Conservation (phyloP, 1,140 invertebrate species). For the Drosophila sechellia region DNA sequence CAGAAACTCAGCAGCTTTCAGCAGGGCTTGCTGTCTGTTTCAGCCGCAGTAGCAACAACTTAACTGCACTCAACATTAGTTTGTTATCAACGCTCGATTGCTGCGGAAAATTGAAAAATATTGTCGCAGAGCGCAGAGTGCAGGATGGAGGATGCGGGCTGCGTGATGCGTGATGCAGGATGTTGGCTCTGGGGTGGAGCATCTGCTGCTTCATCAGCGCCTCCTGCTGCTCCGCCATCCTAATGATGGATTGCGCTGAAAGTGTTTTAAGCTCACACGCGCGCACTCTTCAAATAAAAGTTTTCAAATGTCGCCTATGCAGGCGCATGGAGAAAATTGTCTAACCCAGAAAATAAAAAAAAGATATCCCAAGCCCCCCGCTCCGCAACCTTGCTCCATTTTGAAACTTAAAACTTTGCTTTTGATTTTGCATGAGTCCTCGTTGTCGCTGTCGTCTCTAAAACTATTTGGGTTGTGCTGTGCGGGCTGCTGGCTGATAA, state of each 20-base stretch:
- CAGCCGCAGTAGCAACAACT: slow-evolving; percentile 31
- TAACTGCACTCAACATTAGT: slow-evolving; percentile 73
- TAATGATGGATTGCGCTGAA: slow-evolving; percentile 76
- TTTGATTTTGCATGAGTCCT: slow-evolving; percentile 70
- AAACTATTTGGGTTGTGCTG: slow-evolving; percentile 57
- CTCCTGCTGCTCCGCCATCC: slow-evolving; percentile 22
- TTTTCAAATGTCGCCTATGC: slow-evolving; percentile 68
- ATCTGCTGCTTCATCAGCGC: slow-evolving; percentile 24
- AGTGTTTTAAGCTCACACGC: slow-evolving; percentile 72
- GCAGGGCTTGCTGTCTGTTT: slow-evolving; percentile 29
- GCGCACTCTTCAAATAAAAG: slow-evolving; percentile 58
- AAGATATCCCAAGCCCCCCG: not conserved
- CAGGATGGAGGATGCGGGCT: slow-evolving; percentile 32
- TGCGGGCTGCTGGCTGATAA: slow-evolving; percentile 56
- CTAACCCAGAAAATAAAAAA: slow-evolving; percentile 1
- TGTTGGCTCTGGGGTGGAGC: not conserved
- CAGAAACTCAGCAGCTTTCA: slow-evolving; percentile 16
- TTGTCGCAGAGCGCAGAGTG: slow-evolving; percentile 49
- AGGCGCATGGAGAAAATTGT: slow-evolving; percentile 29
- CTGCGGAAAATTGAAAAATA: slow-evolving; percentile 80
- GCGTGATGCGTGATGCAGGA: not conserved
- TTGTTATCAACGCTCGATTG: slow-evolving; percentile 81
- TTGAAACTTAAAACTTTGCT: slow-evolving; percentile 67
- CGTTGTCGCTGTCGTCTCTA: slow-evolving; percentile 10
- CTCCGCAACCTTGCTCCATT: slow-evolving; percentile 36